These are phyloP conservation scores for Periplaneta americana DNA, from an alignment of 1,140 invertebrate species.

Conservation along the genomic window DNA sequence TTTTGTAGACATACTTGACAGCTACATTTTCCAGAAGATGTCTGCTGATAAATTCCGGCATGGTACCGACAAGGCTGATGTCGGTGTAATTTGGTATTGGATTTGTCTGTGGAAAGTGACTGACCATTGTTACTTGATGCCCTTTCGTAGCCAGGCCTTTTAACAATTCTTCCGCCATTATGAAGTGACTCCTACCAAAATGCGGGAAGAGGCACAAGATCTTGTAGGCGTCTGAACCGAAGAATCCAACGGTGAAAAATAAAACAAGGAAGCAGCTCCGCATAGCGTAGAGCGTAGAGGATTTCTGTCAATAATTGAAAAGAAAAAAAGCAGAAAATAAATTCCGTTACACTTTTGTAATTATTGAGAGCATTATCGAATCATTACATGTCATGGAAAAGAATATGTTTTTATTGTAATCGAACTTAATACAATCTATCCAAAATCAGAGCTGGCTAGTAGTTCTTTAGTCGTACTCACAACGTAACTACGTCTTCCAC, in stretches of 20 bases:
- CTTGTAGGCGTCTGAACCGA: not conserved
- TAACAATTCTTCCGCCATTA: conserved; percentile 34
- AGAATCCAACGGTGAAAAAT: not conserved
- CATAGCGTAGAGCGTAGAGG: too few species aligned
- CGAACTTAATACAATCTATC: too few species aligned
- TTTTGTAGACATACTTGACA: conserved; percentile 8
- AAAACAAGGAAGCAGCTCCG: too few species aligned
- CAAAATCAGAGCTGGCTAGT: too few species aligned
- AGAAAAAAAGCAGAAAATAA: too few species aligned
- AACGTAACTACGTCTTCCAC: too few species aligned
- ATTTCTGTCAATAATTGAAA: too few species aligned
- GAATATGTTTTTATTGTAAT: too few species aligned
- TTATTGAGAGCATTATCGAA: too few species aligned
- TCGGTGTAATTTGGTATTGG: conserved; percentile 26
- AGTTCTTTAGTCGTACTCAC: too few species aligned
- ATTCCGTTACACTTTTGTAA: too few species aligned
- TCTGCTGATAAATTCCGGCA: not conserved
- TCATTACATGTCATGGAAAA: too few species aligned
- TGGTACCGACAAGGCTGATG: not conserved
- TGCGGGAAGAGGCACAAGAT: conserved; percentile 40
- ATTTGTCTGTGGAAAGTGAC: conserved; percentile 33
- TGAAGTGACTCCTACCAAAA: conserved; percentile 47
- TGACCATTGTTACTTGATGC: conserved; percentile 41
- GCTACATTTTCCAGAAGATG: not conserved
- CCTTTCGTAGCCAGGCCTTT: conserved; percentile 35